Base-by-base conservation (phyloP, 2,888 invertebrate species). In the Anagyrus pseudococci region DNA sequence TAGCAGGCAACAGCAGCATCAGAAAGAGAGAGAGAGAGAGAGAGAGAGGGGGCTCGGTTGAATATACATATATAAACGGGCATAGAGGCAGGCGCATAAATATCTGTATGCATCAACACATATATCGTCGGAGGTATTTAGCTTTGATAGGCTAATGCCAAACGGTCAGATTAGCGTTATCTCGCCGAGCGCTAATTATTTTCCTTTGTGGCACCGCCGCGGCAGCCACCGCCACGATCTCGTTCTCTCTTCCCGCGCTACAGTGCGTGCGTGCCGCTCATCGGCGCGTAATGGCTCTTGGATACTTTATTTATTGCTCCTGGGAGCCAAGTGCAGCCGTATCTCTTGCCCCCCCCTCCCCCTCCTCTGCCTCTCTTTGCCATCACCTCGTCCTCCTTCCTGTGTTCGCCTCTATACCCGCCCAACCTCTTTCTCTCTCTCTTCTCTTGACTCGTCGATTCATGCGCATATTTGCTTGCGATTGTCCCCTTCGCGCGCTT, bases 121-220 rank as follows among this genome's bases (percentile, higher is more conserved):
- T 13, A 33, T 10, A 29, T 29, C 50, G 40, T 19, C 47, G 19
- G 69, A 68, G 68, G 57, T 71, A 74, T 73, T 74, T 68, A 69
- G 70, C 73, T 74, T 29, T 73, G 78, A 77, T 78, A 78, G 77
- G 75, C 76, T 78, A 78, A 78, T 78, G 78, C 76, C 78, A 73
- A 75, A 73, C 74, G 72, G 71, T 71, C 74, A 77, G 78, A 78
- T 77, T 77, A 77, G 69, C 70, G 68, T 71, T 74, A 77, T 68
- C 70, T 65, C 67, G 70, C 67, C 65, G 70, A 73, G 68, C 70
- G 70, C 76, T 77, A 78, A 78, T 78, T 78, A 78, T 78, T 78
- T 74, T 67, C 69, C 78, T 77, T 78, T 78, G 75, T 74, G 75
- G 62, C 68, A 15, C 33, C 43, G 59, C 65, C 68, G 67, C 67